Evolutionary conservation across 1,140 invertebrate species (phyloP).

Genomic region (Trachymyrmex septentrionalis): DNA sequence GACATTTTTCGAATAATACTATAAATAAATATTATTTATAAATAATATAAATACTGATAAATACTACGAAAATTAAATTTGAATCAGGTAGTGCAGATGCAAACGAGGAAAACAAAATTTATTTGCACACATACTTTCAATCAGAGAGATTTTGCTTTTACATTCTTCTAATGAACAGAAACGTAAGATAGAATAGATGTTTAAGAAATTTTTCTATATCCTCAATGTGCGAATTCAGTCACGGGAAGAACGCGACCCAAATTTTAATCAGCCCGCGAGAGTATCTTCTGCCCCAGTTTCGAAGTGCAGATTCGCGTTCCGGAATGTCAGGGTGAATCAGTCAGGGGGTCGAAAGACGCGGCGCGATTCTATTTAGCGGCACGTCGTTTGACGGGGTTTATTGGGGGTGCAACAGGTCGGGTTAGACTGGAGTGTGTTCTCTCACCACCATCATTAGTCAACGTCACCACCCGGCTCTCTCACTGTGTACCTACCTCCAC

Average conservation of each 20-base stretch:
- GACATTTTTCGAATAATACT: not conserved
- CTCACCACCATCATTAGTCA: conserved; percentile 87
- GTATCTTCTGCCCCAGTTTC: conserved; percentile 64
- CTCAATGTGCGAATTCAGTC: conserved; percentile 5
- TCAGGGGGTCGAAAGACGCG: conserved; percentile 83
- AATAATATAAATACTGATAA: too few species aligned
- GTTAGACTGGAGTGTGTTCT: conserved; percentile 86
- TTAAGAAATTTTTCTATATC: conserved; percentile 11
- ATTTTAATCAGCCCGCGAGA: conserved; percentile 60
- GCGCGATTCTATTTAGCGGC: conserved; percentile 86
- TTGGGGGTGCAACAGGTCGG: conserved; percentile 86
- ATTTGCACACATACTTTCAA: not conserved
- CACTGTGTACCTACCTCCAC: conserved; percentile 66
- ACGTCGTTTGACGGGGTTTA: conserved; percentile 86
- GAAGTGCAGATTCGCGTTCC: conserved; percentile 67
- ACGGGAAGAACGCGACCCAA: conserved; percentile 34
- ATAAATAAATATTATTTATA: not conserved
- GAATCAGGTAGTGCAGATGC: not conserved
- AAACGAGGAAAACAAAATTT: not conserved
- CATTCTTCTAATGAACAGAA: not conserved
- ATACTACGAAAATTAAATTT: not conserved
- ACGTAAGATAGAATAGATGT: not conserved
- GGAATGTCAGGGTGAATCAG: conserved; percentile 80
- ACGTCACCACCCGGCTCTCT: conserved; percentile 83
- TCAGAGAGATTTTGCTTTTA: not conserved